These are phyloP conservation scores for Microctonus hyperodae DNA, from an alignment of 2,888 invertebrate genomes.

Conservation along the genomic window DNA sequence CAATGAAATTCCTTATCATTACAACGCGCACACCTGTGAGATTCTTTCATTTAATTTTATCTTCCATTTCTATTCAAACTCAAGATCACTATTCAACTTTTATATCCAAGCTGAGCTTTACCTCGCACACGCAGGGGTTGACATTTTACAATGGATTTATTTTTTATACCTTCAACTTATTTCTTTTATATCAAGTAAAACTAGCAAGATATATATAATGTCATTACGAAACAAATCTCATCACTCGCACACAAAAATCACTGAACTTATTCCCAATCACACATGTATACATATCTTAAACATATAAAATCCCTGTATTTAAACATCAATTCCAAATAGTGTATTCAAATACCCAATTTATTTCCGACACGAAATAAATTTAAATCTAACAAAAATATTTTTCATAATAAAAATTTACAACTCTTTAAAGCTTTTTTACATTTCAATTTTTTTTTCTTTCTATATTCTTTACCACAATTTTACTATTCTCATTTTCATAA, in stretches of 20 bases:
- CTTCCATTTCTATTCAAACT: neutral
- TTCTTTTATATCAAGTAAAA: neutral
- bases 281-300: neutral
- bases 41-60: too few relatives aligned
- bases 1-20: too few relatives aligned
- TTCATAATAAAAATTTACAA: slow-evolving; percentile 16
- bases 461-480: neutral
- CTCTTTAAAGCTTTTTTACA: neutral
- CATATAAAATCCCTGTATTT: neutral
- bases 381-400: slow-evolving; percentile 17
- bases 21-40: too few relatives aligned
- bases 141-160: neutral
- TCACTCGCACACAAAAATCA: neutral
- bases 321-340: neutral
- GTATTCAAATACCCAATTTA: neutral
- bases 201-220: neutral
- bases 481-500: neutral
- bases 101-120: neutral
- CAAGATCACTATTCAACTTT: neutral
- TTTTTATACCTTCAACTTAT: neutral
- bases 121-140: neutral
- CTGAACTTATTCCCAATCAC: neutral
- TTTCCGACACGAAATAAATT: neutral
- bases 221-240: neutral
- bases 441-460: neutral